phyloP scores from a whole-genome alignment of 2,888 invertebrate genomes.

The Aethes cnicana region DNA sequence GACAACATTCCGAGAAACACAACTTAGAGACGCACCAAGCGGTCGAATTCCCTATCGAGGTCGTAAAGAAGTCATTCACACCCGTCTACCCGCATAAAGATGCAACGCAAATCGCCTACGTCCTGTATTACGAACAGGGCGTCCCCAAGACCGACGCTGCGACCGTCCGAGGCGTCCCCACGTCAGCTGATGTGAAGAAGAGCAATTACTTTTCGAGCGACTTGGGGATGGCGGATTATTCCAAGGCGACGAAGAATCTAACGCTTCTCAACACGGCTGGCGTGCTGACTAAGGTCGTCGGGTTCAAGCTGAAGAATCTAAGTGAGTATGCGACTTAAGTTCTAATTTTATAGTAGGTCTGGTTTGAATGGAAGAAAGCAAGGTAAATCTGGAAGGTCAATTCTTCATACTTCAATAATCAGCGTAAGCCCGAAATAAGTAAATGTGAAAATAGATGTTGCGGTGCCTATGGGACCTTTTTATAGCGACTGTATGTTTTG shows the following conservation, averaged over 20 bases:
- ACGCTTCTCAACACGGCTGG: conserved; percentile 68
- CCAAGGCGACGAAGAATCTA: conserved; percentile 62
- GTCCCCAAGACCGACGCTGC: conserved; percentile 54
- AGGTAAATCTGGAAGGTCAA: too few relatives aligned
- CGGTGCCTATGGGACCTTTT: too few relatives aligned
- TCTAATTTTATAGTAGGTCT: background rate
- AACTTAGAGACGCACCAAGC: conserved; percentile 53
- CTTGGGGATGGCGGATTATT: conserved; percentile 58
- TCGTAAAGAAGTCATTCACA: conserved; percentile 61
- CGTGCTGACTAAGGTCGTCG: conserved; percentile 66
- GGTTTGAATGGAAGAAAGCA: background rate
- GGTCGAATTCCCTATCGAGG: conserved; percentile 54
- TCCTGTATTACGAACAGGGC: conserved; percentile 73
- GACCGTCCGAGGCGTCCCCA: conserved; percentile 53
- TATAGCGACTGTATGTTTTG: too few relatives aligned
- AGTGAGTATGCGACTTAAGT: conserved; percentile 54
- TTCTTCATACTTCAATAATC: background rate
- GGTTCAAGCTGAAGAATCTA: conserved; percentile 67
- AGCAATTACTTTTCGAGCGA: conserved; percentile 67
- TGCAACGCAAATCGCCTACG: conserved; percentile 66
- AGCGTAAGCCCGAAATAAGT: too few relatives aligned
- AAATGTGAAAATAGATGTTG: too few relatives aligned
- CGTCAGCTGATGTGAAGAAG: conserved; percentile 55
- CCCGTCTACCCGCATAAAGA: conserved; percentile 49
- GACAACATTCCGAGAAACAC: conserved; percentile 46